Percentiles rank a stretch among this genome's conserved stretches.
Conservation (phyloP, 35 echinoderm and acorn worm genomes). For the Stichopus chloronotus region DNA sequence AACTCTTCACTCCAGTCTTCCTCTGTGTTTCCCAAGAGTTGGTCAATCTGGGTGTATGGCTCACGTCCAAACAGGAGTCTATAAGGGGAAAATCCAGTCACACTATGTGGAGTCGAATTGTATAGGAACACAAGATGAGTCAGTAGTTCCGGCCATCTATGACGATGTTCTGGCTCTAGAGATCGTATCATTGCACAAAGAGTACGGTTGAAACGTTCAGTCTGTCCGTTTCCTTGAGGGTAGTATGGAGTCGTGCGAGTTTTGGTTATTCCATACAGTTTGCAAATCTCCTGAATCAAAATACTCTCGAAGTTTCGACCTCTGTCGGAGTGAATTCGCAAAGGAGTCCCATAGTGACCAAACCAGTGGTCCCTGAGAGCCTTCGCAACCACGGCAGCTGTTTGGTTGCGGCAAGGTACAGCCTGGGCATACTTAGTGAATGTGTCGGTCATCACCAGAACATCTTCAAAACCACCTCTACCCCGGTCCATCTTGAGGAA, state of each 20-base stretch:
- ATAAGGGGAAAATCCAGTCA: conserved; percentile 26
- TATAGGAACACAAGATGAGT: conserved; percentile 38
- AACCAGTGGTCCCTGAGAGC: conserved; percentile 48
- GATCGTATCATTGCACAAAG: conserved; percentile 17
- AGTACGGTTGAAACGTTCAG: conserved; percentile 43
- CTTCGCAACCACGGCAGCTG: background rate
- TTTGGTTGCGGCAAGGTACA: conserved; percentile 34
- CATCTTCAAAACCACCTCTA: conserved; percentile 60
- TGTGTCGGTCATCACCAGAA: conserved; percentile 63
- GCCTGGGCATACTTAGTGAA: no score
- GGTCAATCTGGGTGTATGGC: background rate
- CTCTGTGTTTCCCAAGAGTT: background rate
- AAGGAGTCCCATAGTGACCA: conserved; percentile 27
- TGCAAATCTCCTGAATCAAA: conserved; percentile 45
- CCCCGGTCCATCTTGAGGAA: conserved; percentile 59
- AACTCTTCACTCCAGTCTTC: conserved; percentile 39
- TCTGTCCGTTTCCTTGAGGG: conserved; percentile 50
- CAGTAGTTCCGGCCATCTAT: conserved; percentile 21
- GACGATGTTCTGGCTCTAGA: no score
- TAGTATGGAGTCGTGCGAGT: conserved; percentile 49
- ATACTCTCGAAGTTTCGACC: conserved; percentile 27
- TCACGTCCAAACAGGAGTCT: conserved; percentile 17
- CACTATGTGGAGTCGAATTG: conserved; percentile 36
- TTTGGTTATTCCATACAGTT: no score
- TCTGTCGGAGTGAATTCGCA: background rate